phyloP scores from a whole-genome alignment of 92 coral and sea anemone species.

The Parazoanthus atlanticus region DNA sequence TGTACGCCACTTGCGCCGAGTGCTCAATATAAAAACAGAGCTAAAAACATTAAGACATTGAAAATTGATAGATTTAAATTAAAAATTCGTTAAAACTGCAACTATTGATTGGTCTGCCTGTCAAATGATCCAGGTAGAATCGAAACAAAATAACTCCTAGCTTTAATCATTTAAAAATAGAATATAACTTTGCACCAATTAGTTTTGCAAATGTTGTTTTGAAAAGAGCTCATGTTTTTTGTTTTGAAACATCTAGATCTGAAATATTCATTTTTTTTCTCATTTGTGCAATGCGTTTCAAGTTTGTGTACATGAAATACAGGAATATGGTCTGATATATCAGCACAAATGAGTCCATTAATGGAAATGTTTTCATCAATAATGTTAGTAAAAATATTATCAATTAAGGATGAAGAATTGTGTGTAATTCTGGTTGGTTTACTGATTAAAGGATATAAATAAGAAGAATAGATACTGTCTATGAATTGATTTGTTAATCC shows the following conservation, averaged over 20 bases:
- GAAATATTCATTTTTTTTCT: constrained; percentile 20
- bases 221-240: neutral
- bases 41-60: too few relatives aligned
- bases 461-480: constrained; percentile 10
- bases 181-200: constrained; percentile 14
- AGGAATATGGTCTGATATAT: constrained; percentile 42
- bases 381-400: too few relatives aligned
- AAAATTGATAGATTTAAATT: too few relatives aligned
- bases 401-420: constrained; percentile 17
- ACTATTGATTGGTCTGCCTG: too few relatives aligned
- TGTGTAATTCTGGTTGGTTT: constrained; percentile 27
- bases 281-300: constrained; percentile 7
- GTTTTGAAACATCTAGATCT: constrained; percentile 17
- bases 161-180: too few relatives aligned
- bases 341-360: constrained; percentile 16
- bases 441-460: neutral
- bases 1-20: too few relatives aligned
- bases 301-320: constrained; percentile 33
- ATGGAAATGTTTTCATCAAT: neutral
- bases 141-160: too few relatives aligned
- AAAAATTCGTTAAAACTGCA: too few relatives aligned
- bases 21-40: too few relatives aligned
- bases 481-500: constrained; percentile 20
- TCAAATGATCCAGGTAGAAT: too few relatives aligned
- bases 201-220: constrained; percentile 13